Base-by-base conservation (phyloP, 1,140 invertebrate species). In the Dinoponera quadriceps region DNA sequence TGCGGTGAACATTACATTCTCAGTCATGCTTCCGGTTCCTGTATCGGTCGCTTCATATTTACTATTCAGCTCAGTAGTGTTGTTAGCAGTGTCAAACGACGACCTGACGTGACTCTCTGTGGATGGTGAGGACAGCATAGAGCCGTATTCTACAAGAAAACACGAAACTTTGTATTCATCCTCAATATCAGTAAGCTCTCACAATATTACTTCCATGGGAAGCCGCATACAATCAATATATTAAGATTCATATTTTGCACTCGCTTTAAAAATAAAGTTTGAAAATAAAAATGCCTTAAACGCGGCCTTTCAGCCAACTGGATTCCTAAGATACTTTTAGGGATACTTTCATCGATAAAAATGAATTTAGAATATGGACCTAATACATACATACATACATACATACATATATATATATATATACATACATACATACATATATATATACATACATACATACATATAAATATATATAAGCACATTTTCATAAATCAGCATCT, bases 81-180 rank as follows among this genome's bases (percentile, higher is more conserved):
- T 91, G 63, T 77, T 68, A 84, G 22, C 80, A 87, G 83, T 82
- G 25, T 85, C 59, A 33, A 55, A 38, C 2, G 84, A 25, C 11
- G 81, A 68, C 55, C 86, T 94, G 38, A 89, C 69, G 68, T 87
- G 88, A 74, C 75, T 91, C 84, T 92, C 92, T 91, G 91, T 83
- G 85, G 91, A 92, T 92, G 91, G 89, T 87, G 89, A 93, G 90
- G 91, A 93, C 90, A 94, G 88, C 89, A 93, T 94, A 87, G 94
- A 94, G 85, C 94, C 94, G 92, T 94, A 94, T 91, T 94, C 94
- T 94, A 92, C 72, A 93, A 94, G 90, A 91, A 44, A 84, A 87
- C 57, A 72, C 48, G 71, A 54, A 71, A 38, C 18, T 54, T 80
- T 84, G 77, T 78, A 75, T 66, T 69, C 60, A 62, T 29, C 57